Conservation (phyloP, 2,113 vertebrate genomes). For the Plectropomus leopardus region DNA sequence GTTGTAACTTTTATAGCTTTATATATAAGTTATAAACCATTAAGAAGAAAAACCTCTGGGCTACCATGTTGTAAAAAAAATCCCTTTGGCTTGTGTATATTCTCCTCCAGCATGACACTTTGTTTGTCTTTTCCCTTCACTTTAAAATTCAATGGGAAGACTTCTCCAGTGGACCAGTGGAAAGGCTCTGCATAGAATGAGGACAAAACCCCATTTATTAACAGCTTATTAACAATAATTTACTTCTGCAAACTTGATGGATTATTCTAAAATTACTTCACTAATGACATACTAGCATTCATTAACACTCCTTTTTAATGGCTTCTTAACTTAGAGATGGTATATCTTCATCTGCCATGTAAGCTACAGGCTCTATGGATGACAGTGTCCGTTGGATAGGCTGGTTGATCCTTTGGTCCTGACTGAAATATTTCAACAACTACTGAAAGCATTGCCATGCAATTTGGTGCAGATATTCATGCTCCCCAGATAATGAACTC, state of each 20-base stretch:
- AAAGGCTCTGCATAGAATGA: slow-evolving; percentile 8
- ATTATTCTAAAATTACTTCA: background rate
- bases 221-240: background rate
- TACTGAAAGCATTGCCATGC: background rate
- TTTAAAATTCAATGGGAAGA: background rate
- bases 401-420: background rate
- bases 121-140: background rate
- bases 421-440: slow-evolving; percentile 1
- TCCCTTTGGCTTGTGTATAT: background rate
- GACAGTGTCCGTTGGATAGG: background rate
- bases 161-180: background rate
- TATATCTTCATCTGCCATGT: background rate
- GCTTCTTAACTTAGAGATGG: background rate
- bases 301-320: background rate
- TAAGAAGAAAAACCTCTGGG: background rate
- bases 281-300: background rate
- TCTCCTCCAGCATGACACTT: background rate
- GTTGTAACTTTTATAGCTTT: slow-evolving; percentile 11
- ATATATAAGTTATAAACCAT: slow-evolving; percentile 4
- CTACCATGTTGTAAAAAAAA: slow-evolving; percentile 16
- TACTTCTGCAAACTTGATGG: background rate
- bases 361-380: background rate
- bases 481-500: background rate
- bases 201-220: background rate
- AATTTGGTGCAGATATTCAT: background rate